Evolutionary conservation across 2,888 invertebrate genomes (phyloP).

Genomic region (Tortricodes alternella): DNA sequence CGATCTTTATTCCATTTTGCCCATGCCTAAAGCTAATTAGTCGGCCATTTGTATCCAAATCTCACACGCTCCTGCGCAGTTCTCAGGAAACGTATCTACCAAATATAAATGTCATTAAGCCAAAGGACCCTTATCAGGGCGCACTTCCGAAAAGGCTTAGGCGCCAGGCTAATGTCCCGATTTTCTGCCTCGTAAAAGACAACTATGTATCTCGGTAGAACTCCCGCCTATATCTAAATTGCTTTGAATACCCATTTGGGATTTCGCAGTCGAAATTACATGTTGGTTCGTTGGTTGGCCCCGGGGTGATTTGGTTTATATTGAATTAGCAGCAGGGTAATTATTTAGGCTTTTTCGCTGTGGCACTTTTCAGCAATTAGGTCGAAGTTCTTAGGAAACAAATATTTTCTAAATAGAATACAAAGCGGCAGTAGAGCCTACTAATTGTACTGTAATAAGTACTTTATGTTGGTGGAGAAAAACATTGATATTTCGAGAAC

Average conservation of each 20-base stretch:
- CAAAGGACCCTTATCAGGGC: constrained; percentile 61
- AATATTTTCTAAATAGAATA: too few species aligned
- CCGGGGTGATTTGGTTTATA: constrained; percentile 23
- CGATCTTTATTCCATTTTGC: too few species aligned
- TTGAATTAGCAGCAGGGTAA: constrained; percentile 14
- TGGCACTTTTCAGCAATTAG: neutral
- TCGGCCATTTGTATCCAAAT: constrained; percentile 5
- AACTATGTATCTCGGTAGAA: constrained; percentile 39
- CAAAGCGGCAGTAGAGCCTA: too few species aligned
- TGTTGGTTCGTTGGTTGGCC: constrained; percentile 15
- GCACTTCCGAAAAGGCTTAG: constrained; percentile 60
- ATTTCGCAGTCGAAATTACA: constrained; percentile 26
- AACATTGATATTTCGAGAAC: too few species aligned
- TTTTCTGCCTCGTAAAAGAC: constrained; percentile 61
- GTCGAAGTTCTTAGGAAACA: too few species aligned
- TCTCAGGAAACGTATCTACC: constrained; percentile 45
- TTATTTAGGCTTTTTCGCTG: constrained; percentile 4
- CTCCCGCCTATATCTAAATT: constrained; percentile 37
- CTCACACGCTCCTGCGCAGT: neutral
- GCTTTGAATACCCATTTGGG: constrained; percentile 37
- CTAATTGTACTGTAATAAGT: too few species aligned
- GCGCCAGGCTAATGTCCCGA: constrained; percentile 66
- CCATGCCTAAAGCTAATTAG: constrained; percentile 8
- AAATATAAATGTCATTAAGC: constrained; percentile 65
- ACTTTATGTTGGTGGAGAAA: too few species aligned